Percentiles rank a stretch among this genome's conserved stretches.
Conservation (phyloP, 2,888 invertebrate species). For the Drosophila multiciliata region DNA sequence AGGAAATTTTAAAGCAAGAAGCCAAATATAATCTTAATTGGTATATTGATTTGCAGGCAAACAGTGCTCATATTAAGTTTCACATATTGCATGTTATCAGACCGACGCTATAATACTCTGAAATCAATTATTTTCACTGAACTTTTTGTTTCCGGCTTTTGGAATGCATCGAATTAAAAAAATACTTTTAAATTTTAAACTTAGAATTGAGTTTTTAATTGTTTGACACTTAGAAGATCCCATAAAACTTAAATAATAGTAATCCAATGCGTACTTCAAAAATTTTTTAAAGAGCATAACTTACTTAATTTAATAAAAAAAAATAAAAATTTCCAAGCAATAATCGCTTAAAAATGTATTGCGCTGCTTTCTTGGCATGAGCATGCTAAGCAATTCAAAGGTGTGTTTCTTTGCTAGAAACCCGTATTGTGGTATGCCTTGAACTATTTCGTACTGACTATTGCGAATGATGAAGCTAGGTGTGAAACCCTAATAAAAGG, state of each 20-base stretch:
- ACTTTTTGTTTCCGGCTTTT: not conserved
- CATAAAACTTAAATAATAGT: not conserved
- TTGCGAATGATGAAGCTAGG: not conserved
- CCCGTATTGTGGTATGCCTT: not conserved
- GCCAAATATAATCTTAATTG: slow-evolving; percentile 44
- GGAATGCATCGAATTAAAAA: not conserved
- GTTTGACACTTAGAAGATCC: not conserved
- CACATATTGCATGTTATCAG: slow-evolving; percentile 28
- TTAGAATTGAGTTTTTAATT: not conserved
- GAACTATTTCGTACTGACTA: not conserved
- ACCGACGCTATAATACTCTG: not conserved
- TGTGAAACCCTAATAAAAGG: not conserved
- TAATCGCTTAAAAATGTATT: not conserved
- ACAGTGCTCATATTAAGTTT: slow-evolving; percentile 35
- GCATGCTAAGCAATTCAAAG: not conserved
- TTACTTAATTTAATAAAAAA: too few species aligned
- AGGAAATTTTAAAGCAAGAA: not conserved
- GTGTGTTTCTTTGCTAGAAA: not conserved
- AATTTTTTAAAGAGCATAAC: not conserved
- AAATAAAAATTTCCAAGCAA: too few species aligned
- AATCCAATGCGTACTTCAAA: not conserved
- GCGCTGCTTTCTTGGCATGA: not conserved
- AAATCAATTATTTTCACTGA: not conserved
- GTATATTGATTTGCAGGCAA: slow-evolving; percentile 47
- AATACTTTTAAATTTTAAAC: not conserved